Base-by-base conservation (phyloP, 1,140 invertebrate genomes). In the Euwallacea fornicatus region DNA sequence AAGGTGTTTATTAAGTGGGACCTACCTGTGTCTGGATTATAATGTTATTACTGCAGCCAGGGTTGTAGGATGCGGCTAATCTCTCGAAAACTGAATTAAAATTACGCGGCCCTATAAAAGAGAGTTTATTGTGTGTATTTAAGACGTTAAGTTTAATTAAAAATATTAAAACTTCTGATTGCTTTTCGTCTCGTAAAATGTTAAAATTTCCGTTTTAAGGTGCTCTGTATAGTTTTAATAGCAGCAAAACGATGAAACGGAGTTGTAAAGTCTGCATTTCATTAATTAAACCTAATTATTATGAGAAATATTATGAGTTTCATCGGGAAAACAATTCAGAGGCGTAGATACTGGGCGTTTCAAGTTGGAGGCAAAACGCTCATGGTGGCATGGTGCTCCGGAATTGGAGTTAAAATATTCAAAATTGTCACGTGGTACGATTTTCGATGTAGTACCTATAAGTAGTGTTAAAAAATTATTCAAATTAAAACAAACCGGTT, bases 1-100 rank as follows among this genome's bases (percentile, higher is more conserved):
- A 69, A 69, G 66, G 56, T 69, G 16, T 60, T 69, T 61, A 69
- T 60, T 67, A 67, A 66, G 50, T n/a, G n/a, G 46, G 41, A 42
- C 13, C 21, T 61, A 61, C 59, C 59, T 61, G 59, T 11, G 55
- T 41, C 9, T 58, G n/a, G 55, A 58, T 58, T 58, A 15, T 33
- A 33, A 33, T 33, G 21, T 33, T 33, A 33, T 33, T 33, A 33
- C 21, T 33, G 21, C 21, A 33, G 21, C 21, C 21, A 33, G 21
- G 21, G 21, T 33, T 33, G 21, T 33, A 33, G 21, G 21, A 33
- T 33, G 21, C 21, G 21, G 21, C 21, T 33, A 33, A 33, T 33
- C 21, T 33, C 21, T 33, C 21, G 21, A 33, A 33, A 33, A 33
- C 21, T 33, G 21, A 33, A 33, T 33, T 33, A 33, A 33, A 33